phyloP scores from a whole-genome alignment of 2,113 vertebrate genomes.

The Pterophyllum scalare region DNA sequence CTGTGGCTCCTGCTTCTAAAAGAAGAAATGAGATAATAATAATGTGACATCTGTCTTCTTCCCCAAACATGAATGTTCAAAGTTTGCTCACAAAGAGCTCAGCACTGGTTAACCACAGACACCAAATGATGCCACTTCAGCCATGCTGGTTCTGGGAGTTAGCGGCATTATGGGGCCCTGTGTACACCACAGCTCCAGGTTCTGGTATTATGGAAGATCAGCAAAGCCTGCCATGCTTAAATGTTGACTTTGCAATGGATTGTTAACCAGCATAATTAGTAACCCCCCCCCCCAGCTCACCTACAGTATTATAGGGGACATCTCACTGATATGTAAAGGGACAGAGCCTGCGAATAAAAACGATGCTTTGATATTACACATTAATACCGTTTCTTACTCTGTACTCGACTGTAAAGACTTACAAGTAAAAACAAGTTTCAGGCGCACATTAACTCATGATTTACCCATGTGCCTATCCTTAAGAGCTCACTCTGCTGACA shows the following conservation, averaged over 20 bases:
- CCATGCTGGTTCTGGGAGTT: conserved; percentile 17
- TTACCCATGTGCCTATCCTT: too few species aligned
- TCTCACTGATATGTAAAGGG: conserved; percentile 40
- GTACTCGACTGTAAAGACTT: neutral
- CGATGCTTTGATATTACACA: conserved; percentile 32
- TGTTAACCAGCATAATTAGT: conserved; percentile 43
- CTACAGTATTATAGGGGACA: conserved; percentile 22
- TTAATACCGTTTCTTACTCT: neutral
- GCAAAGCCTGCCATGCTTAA: conserved; percentile 37
- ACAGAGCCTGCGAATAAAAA: conserved; percentile 62
- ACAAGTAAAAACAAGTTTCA: neutral
- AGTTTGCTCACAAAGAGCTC: neutral
- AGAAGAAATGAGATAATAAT: neutral
- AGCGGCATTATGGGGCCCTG: neutral
- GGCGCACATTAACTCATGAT: neutral
- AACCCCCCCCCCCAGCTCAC: accelerated
- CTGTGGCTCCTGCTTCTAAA: accelerated
- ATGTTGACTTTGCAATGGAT: conserved; percentile 26
- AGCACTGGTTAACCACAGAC: conserved; percentile 30
- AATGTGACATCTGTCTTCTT: neutral
- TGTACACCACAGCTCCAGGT: conserved; percentile 10
- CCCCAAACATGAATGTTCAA: neutral
- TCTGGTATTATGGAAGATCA: conserved; percentile 28
- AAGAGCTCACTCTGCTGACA: neutral
- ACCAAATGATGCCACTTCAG: neutral